A percentile compares a stretch with the other conserved stretches of the same genome.
Evolutionary conservation across 1,140 invertebrate genomes (phyloP).

Genomic region (Megalonaias nervosa): DNA sequence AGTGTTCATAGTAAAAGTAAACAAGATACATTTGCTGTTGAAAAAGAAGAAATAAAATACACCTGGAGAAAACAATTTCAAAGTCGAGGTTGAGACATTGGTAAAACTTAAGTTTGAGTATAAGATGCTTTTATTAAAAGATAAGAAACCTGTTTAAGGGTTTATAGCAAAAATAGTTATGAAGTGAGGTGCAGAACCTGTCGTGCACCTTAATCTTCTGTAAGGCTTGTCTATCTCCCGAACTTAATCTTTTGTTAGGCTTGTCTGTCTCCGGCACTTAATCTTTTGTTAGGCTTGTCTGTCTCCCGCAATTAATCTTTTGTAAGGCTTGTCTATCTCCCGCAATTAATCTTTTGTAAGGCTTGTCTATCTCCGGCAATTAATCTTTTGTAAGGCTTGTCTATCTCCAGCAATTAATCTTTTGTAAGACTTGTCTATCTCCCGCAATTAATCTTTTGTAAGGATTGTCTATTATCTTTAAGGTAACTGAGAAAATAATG

Average conservation of each 20-base stretch:
- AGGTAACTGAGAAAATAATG: background rate
- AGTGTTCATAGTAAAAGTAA: background rate
- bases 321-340: too few relatives aligned
- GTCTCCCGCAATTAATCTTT: too few relatives aligned
- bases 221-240: too few relatives aligned
- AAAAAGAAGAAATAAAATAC: background rate
- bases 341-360: too few relatives aligned
- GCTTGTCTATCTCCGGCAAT: too few relatives aligned
- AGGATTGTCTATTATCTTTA: constrained; percentile 9
- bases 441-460: background rate
- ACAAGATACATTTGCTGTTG: background rate
- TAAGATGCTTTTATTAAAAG: background rate
- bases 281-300: too few relatives aligned
- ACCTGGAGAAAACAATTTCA: constrained; percentile 3
- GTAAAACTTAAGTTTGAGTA: background rate
- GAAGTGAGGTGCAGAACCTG: constrained; percentile 1
- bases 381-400: too few relatives aligned
- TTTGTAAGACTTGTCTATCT: too few relatives aligned
- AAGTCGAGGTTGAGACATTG: background rate
- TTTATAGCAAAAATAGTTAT: constrained; percentile 4
- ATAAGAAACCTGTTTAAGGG: background rate
- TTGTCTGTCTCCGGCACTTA: too few relatives aligned
- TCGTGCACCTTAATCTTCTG: background rate
- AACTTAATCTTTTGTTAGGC: too few relatives aligned
- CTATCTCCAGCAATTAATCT: too few relatives aligned